A percentile compares a stretch with the other conserved stretches of the same genome.
These are phyloP conservation scores for Chrysogorgia sp. DNA, from an alignment of 92 coral and sea anemone genomes.

Conservation along the genomic window DNA sequence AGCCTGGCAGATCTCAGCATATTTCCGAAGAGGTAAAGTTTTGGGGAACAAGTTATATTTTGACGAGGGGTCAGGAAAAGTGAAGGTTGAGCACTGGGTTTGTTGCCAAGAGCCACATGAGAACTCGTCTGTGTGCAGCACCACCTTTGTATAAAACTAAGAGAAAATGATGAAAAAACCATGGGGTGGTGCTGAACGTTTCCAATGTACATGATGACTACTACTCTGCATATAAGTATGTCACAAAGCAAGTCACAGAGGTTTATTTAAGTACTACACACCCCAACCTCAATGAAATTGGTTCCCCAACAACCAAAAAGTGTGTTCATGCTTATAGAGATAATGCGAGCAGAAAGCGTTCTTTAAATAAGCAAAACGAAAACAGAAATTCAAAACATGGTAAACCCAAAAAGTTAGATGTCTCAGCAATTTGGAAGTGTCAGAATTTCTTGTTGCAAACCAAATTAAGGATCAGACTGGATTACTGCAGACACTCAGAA, in stretches of 20 bases:
- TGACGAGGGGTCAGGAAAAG: conserved; percentile 4
- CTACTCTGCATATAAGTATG: no score
- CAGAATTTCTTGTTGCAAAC: conserved; percentile 13
- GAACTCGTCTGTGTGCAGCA: conserved; percentile 11
- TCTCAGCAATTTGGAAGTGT: conserved; percentile 42
- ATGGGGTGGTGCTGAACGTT: conserved; percentile 15
- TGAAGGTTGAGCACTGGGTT: no score
- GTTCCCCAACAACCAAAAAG: conserved; percentile 2
- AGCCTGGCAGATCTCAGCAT: conserved; percentile 40
- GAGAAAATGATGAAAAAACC: conserved; percentile 16
- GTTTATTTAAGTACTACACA: background rate
- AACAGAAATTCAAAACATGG: background rate
- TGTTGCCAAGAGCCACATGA: no score
- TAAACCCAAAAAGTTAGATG: background rate
- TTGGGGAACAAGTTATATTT: conserved; percentile 52
- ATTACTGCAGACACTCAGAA: conserved; percentile 50
- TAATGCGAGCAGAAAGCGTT: background rate
- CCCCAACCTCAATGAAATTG: background rate
- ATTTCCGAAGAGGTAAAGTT: conserved; percentile 52
- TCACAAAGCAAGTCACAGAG: conserved; percentile 15
- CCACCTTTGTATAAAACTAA: background rate
- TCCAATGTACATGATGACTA: conserved; percentile 10
- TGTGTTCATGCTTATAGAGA: background rate
- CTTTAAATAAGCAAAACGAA: background rate
- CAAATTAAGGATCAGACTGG: conserved; percentile 6